Conservation (phyloP, 1,140 invertebrate genomes). For the Scaptomyza hsui region DNA sequence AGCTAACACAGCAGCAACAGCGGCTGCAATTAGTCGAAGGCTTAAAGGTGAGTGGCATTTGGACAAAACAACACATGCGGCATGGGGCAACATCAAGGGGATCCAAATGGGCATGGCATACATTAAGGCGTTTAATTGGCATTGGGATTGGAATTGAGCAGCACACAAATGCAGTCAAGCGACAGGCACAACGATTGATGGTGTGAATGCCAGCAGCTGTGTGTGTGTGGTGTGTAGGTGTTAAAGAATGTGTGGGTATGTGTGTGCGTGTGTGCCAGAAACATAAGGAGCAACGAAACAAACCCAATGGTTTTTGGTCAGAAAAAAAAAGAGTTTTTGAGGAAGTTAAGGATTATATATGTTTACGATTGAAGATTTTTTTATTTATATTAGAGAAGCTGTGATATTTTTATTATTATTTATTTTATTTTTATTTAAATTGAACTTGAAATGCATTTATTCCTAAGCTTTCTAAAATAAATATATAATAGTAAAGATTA, state of each 20-base stretch:
- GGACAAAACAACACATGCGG: constrained; percentile 6
- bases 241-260: constrained; percentile 9
- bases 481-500: too few relatives aligned
- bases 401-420: too few relatives aligned
- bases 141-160: constrained; percentile 14
- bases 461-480: too few relatives aligned
- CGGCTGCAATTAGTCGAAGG: constrained; percentile 75
- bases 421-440: too few relatives aligned
- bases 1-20: constrained; percentile 45
- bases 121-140: constrained; percentile 40
- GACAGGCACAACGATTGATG: constrained; percentile 53
- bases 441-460: too few relatives aligned
- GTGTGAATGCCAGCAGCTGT: constrained; percentile 69
- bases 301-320: not conserved
- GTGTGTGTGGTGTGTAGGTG: constrained; percentile 8
- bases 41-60: constrained; percentile 66
- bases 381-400: too few relatives aligned
- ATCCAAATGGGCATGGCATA: constrained; percentile 12
- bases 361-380: too few relatives aligned
- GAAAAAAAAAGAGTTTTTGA: too few relatives aligned
- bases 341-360: too few relatives aligned
- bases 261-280: not conserved
- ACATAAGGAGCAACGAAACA: not conserved
- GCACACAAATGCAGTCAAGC: constrained; percentile 34
- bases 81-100: not conserved